phyloP scores from a whole-genome alignment of 2,888 invertebrate genomes.

The Gastrophysa polygoni region DNA sequence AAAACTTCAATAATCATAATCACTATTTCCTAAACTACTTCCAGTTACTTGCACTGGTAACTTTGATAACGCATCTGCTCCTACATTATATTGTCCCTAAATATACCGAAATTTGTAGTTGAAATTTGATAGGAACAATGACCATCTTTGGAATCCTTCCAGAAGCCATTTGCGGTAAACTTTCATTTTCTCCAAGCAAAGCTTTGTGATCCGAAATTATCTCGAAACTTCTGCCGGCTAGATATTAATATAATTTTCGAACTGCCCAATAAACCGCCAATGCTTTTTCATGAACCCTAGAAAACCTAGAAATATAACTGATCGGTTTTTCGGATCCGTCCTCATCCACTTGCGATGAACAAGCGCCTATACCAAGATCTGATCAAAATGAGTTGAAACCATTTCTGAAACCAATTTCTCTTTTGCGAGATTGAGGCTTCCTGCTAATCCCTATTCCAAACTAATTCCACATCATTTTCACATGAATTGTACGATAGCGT shows the following conservation, averaged over 20 bases:
- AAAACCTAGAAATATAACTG: background rate
- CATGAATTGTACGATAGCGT: too few relatives aligned
- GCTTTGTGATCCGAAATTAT: constrained; percentile 9
- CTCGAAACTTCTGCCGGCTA: background rate
- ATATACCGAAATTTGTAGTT: constrained; percentile 28
- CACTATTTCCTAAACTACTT: background rate
- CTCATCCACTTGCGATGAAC: background rate
- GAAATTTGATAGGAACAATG: constrained; percentile 33
- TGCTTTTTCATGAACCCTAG: background rate
- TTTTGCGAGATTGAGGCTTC: too few relatives aligned
- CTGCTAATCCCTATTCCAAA: too few relatives aligned
- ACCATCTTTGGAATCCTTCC: constrained; percentile 35
- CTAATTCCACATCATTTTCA: too few relatives aligned
- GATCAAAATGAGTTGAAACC: background rate
- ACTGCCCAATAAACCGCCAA: background rate
- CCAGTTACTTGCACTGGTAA: background rate
- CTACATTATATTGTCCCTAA: constrained; percentile 1
- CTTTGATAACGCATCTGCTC: background rate
- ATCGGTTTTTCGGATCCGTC: background rate
- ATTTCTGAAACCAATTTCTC: background rate
- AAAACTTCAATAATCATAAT: constrained; percentile 19
- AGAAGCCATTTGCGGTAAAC: constrained; percentile 46
- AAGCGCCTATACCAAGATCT: background rate
- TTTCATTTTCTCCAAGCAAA: constrained; percentile 7
- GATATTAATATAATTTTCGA: background rate